Evolutionary conservation across 1,140 invertebrate genomes (phyloP), one percentile per base, ranked within the genome.

Genomic region (Zaprionus capensis): DNA sequence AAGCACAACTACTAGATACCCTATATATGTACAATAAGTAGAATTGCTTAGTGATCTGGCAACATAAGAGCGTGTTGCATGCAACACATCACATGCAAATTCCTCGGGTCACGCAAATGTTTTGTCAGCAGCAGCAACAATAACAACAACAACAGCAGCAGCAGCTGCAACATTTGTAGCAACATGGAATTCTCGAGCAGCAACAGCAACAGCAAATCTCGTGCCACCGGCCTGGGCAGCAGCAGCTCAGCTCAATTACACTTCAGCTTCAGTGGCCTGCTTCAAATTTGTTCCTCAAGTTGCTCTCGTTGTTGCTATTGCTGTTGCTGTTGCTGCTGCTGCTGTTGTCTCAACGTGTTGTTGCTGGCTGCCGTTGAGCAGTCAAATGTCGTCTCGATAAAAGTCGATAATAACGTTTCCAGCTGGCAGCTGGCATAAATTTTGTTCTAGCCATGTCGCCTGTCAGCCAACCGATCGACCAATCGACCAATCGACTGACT

Each of bases 361-460:
- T 34, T 78, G 58, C 55, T 75, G 36, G 61, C 64, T 77, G 56
- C 41, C 41, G 61, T 53, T 76, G 73, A 67, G 51, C 80, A 82
- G 81, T 82, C 81, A 79, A 82, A 82, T 82, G 71, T 79, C 81
- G 80, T 68, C 78, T 79, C 80, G 80, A 82, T 80, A 76, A 83
- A 83, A 83, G 72, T 83, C 76, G 76, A 80, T 83, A 83, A 84
- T 77, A 83, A 84, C 76, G 71, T 79, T 59, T 59, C 66, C 76
- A 65, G 67, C 72, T 75, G 75, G 71, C 75, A 84, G 81, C 81
- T 83, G 81, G 76, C 81, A 80, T 67, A 83, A 72, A 83, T 83
- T 76, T 57, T 70, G 81, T 83, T 83, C 81, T 83, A 77, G 62
- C 67, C 72, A 76, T 77, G 69, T 76, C 71, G 69, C 49, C 62